These are phyloP conservation scores for Hypselothyrea guttata DNA, from an alignment of 2,888 invertebrate species.

Conservation along the genomic window DNA sequence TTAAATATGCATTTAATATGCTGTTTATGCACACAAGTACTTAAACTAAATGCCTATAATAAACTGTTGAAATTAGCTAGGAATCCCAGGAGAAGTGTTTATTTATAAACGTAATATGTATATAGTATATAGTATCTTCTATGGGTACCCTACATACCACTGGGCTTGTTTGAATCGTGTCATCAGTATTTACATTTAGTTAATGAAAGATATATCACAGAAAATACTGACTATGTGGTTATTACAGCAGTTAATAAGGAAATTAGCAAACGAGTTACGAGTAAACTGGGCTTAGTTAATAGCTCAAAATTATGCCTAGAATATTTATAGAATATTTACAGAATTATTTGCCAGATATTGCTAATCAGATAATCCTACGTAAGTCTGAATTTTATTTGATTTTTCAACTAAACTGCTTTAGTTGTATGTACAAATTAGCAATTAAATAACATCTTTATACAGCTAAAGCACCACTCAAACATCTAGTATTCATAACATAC, in stretches of 20 bases:
- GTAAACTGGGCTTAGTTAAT: no score
- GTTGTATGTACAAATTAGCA: background rate
- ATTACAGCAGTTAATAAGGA: slow-evolving; percentile 3
- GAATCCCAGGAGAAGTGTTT: slow-evolving; percentile 19
- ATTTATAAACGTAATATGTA: background rate
- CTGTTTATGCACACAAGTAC: background rate
- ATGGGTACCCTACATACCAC: background rate
- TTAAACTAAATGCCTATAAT: background rate
- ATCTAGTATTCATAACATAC: no score
- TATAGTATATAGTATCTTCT: background rate
- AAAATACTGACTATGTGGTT: slow-evolving; percentile 45
- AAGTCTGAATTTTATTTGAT: no score
- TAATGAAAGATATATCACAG: slow-evolving; percentile 50
- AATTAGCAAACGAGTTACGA: background rate
- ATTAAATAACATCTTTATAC: slow-evolving; percentile 4
- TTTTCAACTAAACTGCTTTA: no score
- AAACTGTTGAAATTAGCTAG: slow-evolving; percentile 35
- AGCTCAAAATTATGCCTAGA: no score
- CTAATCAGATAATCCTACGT: no score
- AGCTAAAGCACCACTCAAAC: slow-evolving; percentile 16
- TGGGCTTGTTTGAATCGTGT: background rate
- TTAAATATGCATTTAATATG: slow-evolving; percentile 22
- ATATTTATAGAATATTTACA: no score
- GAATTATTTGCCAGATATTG: no score
- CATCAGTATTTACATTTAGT: no score